Conservation (phyloP, 2,113 vertebrate species). For the Dromaius novaehollandiae region DNA sequence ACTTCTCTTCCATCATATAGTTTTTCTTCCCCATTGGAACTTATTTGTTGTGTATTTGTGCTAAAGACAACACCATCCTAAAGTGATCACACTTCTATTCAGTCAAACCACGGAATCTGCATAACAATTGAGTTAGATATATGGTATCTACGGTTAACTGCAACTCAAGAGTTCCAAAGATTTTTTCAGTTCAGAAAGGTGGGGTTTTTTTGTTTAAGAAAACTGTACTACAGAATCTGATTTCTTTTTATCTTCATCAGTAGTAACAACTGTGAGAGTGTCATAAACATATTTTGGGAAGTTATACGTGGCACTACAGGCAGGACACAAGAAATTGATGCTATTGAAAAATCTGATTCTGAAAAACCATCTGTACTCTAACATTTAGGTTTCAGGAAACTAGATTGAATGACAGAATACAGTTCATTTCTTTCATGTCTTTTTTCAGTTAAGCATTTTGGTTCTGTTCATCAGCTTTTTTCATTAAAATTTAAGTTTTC, state of each 20-base stretch:
- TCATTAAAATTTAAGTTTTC: not conserved
- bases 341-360: not conserved
- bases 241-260: not conserved
- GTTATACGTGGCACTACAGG: not conserved
- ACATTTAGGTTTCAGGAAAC: not conserved
- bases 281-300: not conserved
- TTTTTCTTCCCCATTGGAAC: not conserved
- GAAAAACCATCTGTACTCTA: not conserved
- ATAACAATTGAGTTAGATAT: not conserved
- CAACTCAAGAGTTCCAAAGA: not conserved
- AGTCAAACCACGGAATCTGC: not conserved
- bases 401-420: not conserved
- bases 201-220: not conserved
- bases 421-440: not conserved
- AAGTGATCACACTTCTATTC: not conserved
- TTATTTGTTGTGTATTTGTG: not conserved
- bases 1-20: not conserved
- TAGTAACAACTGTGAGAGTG: not conserved
- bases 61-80: not conserved
- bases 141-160: rapidly evolving
- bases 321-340: not conserved
- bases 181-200: not conserved
- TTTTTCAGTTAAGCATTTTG: not conserved
- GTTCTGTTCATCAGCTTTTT: not conserved
- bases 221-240: not conserved